Evolutionary conservation across 2,113 vertebrate species (phyloP).

Genomic region (Phainopepla nitens): DNA sequence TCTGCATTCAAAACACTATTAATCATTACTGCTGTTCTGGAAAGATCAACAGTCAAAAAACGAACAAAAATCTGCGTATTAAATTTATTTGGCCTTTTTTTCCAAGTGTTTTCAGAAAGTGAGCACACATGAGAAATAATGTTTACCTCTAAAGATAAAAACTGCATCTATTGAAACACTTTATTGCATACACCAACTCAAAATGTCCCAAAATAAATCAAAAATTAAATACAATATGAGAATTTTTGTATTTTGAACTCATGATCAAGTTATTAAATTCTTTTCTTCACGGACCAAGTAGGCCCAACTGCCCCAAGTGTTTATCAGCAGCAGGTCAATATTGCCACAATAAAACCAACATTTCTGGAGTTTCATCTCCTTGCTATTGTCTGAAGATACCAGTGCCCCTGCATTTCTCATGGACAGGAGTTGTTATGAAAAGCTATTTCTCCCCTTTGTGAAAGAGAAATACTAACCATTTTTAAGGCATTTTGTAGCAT

Average conservation of each 20-base stretch:
- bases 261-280: fast-evolving
- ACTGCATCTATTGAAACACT: neutral
- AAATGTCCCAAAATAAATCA: neutral
- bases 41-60: neutral
- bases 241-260: neutral
- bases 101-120: neutral
- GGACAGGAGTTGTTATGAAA: neutral
- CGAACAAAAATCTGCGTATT: neutral
- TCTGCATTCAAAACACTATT: neutral
- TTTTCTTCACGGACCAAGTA: neutral
- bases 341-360: neutral
- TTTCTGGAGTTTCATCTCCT: neutral
- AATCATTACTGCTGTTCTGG: neutral
- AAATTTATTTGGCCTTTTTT: neutral
- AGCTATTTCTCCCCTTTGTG: neutral
- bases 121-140: neutral
- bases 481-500: neutral
- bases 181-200: neutral
- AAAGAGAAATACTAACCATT: neutral
- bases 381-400: neutral
- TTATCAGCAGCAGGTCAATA: neutral
- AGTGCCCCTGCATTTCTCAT: fast-evolving
- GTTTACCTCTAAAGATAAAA: neutral
- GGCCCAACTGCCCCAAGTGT: neutral
- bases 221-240: neutral